These are phyloP conservation scores for Hydraecia micacea DNA, from an alignment of 2,888 invertebrate species.

Conservation along the genomic window DNA sequence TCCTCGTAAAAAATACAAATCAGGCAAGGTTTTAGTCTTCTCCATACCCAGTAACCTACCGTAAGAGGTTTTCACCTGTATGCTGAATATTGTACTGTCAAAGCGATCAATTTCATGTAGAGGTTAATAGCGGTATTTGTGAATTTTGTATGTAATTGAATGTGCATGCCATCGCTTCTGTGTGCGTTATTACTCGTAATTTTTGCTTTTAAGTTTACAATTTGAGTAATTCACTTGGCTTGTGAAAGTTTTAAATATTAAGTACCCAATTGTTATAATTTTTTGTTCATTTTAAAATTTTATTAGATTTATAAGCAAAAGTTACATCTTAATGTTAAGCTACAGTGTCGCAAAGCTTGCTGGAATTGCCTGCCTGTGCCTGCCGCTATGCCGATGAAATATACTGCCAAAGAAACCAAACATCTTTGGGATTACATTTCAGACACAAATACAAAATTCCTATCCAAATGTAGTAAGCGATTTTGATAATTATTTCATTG, in stretches of 20 bases:
- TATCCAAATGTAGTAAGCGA: conserved; percentile 1
- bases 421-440: conserved; percentile 5
- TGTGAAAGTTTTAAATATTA: background rate
- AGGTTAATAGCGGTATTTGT: conserved; percentile 29
- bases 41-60: background rate
- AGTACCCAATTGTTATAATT: background rate
- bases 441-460: background rate
- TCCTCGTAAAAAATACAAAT: background rate
- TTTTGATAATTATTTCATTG: conserved; percentile 20
- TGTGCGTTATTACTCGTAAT: conserved; percentile 25
- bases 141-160: conserved; percentile 41
- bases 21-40: background rate
- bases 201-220: conserved; percentile 20
- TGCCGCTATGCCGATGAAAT: conserved; percentile 9
- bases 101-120: conserved; percentile 9
- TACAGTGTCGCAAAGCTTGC: conserved; percentile 38
- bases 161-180: conserved; percentile 61
- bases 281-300: too few relatives aligned
- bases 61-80: background rate
- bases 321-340: conserved; percentile 15
- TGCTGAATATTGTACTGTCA: conserved; percentile 25
- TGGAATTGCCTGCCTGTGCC: conserved; percentile 30
- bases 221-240: background rate
- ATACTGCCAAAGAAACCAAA: background rate
- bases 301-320: conserved; percentile 15